Evolutionary conservation across 2,888 invertebrate species (phyloP), one percentile per base, ranked within the genome.

Genomic region (Thymelicus lineola): DNA sequence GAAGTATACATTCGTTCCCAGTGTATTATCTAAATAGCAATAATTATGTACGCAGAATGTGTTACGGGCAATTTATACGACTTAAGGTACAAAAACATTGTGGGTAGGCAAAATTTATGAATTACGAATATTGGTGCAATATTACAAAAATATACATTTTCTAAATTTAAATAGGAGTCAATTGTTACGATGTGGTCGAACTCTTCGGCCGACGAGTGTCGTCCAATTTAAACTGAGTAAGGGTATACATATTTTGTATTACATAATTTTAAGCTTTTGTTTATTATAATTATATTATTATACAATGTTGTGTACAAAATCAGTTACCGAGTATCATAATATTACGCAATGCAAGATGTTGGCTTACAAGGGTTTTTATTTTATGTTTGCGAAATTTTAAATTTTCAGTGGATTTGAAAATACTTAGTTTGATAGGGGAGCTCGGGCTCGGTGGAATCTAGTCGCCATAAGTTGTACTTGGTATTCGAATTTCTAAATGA

Each of bases 81-180:
- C 66, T 69, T 66, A 76, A 61, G 75, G 77, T 78, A 75, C 77
- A 77, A 76, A 75, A 46, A 58, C n/a, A 65, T 68, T 74, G 75
- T 75, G 76, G 73, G 73, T 77, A 77, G 80, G 76, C 77, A 75
- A 78, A 75, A 73, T 74, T 67, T 73, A 70, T 73, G 60, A 67
- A 57, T 65, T 68, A 72, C 69, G 60, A 59, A 70, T 74, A 75
- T 76, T 67, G 80, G 84, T 85, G 84, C 84, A 84, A 84, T 84
- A 82, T 76, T 73, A 76, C 28, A 65, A 75, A 74, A 75, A 73
- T 73, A 66, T 72, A 66, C 70, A 62, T 67, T 68, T 45, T 60
- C 67, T 68, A 68, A 68, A 68, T 68, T 67, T 46, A 17, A 60
- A 46, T 68, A 71, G n/a, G n/a, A 67, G 75, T 70, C 70, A 53